phyloP scores from a whole-genome alignment of 2,888 invertebrate genomes.

The Drosophila koepferae region DNA sequence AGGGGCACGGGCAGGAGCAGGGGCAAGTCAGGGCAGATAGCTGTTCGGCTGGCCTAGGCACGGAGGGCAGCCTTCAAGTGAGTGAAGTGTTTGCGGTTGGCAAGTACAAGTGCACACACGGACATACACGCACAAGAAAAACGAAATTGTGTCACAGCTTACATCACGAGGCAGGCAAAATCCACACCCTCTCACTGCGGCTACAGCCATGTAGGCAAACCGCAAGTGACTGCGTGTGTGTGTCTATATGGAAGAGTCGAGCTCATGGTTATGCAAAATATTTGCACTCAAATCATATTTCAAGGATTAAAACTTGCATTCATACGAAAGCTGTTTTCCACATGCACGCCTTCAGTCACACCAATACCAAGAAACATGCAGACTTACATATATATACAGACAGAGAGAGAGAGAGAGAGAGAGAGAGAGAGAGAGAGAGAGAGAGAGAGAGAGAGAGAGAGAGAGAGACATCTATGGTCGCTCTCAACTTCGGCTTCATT shows the following conservation, averaged over 20 bases:
- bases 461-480: conserved; percentile 24
- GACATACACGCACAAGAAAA: conserved; percentile 43
- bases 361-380: conserved; percentile 8
- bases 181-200: conserved; percentile 18
- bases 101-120: conserved; percentile 71
- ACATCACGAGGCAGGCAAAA: conserved; percentile 54
- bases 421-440: too few relatives aligned
- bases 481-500: conserved; percentile 75
- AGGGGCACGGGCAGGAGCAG: too few relatives aligned
- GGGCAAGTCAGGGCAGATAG: not conserved
- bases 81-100: conserved; percentile 80
- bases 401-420: too few relatives aligned
- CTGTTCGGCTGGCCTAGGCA: conserved; percentile 20
- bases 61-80: conserved; percentile 68
- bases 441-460: too few relatives aligned
- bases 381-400: not conserved
- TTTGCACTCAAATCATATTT: conserved; percentile 82
- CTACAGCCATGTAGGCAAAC: conserved; percentile 35
- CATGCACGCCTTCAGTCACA: conserved; percentile 59
- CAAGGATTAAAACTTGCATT: conserved; percentile 81
- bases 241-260: conserved; percentile 47
- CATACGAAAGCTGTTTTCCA: conserved; percentile 78
- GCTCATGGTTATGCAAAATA: conserved; percentile 81
- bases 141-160: conserved; percentile 68
- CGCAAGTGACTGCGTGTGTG: conserved; percentile 41